These are phyloP conservation scores for Lethocerus indicus DNA, from an alignment of 1,140 invertebrate species.

Conservation along the genomic window DNA sequence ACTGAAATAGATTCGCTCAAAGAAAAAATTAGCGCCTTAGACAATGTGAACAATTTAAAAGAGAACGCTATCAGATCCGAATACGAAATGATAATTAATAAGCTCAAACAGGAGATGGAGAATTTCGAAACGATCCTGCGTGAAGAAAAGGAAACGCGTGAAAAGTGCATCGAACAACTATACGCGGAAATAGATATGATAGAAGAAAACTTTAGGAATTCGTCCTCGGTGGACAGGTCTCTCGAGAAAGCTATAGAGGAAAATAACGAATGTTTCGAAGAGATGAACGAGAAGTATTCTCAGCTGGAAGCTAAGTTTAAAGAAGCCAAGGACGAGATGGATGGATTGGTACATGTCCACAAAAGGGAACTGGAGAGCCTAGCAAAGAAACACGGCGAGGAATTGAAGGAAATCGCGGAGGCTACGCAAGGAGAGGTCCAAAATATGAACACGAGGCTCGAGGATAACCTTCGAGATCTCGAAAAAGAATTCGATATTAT, in stretches of 20 bases:
- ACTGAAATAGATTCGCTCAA: slow-evolving; percentile 9
- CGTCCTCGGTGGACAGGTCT: slow-evolving; percentile 7
- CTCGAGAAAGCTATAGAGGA: slow-evolving; percentile 8
- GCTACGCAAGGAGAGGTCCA: slow-evolving; percentile 5
- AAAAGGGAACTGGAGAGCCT: slow-evolving; percentile 7
- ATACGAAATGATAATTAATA: slow-evolving; percentile 10
- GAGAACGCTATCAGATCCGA: slow-evolving; percentile 3
- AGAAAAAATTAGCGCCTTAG: neutral
- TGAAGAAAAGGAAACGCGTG: slow-evolving; percentile 8
- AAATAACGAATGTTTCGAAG: slow-evolving; percentile 1
- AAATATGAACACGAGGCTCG: neutral
- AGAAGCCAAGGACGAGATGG: slow-evolving; percentile 7
- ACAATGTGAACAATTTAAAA: neutral
- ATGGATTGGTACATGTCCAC: slow-evolving; percentile 3
- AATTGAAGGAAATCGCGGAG: slow-evolving; percentile 3
- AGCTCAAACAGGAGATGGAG: slow-evolving; percentile 8
- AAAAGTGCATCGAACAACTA: slow-evolving; percentile 7
- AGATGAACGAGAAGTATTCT: slow-evolving; percentile 7
- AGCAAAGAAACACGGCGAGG: neutral
- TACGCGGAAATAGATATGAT: slow-evolving; percentile 7
- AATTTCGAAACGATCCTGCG: slow-evolving; percentile 4
- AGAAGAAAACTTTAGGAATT: slow-evolving; percentile 13
- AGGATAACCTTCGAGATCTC: slow-evolving; percentile 1
- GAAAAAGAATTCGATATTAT: slow-evolving; percentile 5
- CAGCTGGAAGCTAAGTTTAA: slow-evolving; percentile 4